These are phyloP conservation scores for Alviniconcha marisindica DNA, from an alignment of 1,140 invertebrate genomes.

Conservation along the genomic window DNA sequence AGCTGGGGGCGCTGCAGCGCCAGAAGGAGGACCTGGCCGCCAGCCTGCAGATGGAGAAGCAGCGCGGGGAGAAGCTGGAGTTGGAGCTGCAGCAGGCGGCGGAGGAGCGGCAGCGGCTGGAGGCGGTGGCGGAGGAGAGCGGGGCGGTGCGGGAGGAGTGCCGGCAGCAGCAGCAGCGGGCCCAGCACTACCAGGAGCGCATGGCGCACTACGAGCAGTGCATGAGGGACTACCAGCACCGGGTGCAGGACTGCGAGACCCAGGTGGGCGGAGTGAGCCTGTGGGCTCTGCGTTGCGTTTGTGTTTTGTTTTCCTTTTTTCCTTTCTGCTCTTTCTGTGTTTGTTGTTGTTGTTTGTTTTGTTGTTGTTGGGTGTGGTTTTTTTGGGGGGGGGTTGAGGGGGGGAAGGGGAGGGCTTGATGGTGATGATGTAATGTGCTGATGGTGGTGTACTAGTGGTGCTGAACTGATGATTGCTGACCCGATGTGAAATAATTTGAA, in stretches of 20 bases:
- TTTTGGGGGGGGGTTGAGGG: too few species aligned
- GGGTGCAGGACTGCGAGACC: neutral
- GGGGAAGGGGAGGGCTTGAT: too few species aligned
- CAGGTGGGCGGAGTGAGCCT: neutral
- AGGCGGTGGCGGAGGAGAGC: neutral
- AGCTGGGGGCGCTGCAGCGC: neutral
- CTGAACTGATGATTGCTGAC: too few species aligned
- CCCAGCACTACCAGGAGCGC: slow-evolving; percentile 29
- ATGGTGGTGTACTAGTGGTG: too few species aligned
- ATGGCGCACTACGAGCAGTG: slow-evolving; percentile 28
- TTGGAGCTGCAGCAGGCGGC: neutral
- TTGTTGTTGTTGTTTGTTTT: too few species aligned
- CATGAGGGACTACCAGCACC: slow-evolving; percentile 28
- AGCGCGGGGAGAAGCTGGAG: neutral
- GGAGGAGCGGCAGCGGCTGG: neutral
- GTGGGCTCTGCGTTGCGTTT: too few species aligned
- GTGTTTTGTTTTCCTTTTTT: too few species aligned
- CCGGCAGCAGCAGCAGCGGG: slow-evolving; percentile 9
- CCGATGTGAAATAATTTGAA: too few species aligned
- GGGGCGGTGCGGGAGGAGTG: slow-evolving; percentile 3
- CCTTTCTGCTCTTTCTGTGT: too few species aligned
- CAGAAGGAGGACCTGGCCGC: neutral
- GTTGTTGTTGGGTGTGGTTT: too few species aligned
- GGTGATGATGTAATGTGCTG: too few species aligned
- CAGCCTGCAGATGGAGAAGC: neutral